Conservation (phyloP, 2,888 invertebrate genomes). For the Thera obeliscata region DNA sequence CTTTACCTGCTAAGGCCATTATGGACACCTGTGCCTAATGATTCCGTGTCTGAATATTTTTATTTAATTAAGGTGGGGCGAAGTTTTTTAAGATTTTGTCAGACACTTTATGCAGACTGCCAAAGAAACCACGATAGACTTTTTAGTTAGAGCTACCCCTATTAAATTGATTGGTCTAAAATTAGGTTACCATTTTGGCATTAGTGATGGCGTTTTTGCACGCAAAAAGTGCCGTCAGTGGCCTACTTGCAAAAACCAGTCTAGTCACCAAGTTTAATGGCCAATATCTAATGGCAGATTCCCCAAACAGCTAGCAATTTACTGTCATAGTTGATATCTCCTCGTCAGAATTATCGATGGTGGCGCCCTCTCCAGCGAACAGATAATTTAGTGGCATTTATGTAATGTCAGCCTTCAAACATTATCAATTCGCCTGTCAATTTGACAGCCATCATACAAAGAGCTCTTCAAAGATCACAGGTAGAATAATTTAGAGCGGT, state of each 20-base stretch:
- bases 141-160: too few relatives aligned
- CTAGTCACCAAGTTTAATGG: too few relatives aligned
- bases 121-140: too few relatives aligned
- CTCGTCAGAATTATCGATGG: too few relatives aligned
- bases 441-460: constrained; percentile 75
- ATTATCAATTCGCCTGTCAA: constrained; percentile 51
- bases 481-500: constrained; percentile 69
- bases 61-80: constrained; percentile 10
- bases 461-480: constrained; percentile 76
- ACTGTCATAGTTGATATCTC: too few relatives aligned
- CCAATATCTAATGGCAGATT: too few relatives aligned
- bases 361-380: not conserved
- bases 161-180: too few relatives aligned
- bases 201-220: too few relatives aligned
- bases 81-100: not conserved
- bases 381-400: not conserved
- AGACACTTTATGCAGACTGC: not conserved
- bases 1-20: constrained; percentile 9
- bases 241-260: too few relatives aligned
- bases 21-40: constrained; percentile 25
- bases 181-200: too few relatives aligned
- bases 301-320: too few relatives aligned
- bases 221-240: too few relatives aligned
- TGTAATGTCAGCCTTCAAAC: constrained; percentile 22
- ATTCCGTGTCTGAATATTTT: constrained; percentile 24